Evolutionary conservation across 2,113 vertebrate species (phyloP).

Genomic region (Oncorhynchus mykiss): DNA sequence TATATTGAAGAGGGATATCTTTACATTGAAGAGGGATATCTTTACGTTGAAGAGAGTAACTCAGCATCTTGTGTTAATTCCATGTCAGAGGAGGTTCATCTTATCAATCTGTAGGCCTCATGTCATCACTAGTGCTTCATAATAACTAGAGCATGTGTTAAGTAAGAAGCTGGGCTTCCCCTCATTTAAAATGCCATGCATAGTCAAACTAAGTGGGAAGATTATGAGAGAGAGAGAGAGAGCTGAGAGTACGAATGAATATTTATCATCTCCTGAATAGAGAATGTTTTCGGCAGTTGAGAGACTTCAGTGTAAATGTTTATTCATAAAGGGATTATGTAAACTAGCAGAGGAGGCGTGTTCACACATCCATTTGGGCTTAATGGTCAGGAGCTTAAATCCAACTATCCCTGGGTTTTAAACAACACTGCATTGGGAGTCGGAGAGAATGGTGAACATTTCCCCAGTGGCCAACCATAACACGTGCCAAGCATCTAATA

Average conservation of each 20-base stretch:
- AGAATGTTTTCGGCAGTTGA: slow-evolving; percentile 41
- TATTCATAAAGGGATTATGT: slow-evolving; percentile 67
- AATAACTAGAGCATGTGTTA: not conserved
- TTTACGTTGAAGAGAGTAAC: no score
- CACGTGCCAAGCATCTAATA: no score
- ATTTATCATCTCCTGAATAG: slow-evolving; percentile 53
- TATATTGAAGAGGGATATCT: no score
- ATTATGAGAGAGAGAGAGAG: slow-evolving; percentile 31
- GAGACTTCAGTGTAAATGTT: slow-evolving; percentile 49
- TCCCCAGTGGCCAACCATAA: no score
- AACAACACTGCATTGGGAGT: no score
- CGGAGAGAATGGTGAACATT: no score
- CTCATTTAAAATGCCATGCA: not conserved
- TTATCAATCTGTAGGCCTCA: no score
- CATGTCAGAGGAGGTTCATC: no score
- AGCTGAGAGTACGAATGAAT: slow-evolving; percentile 50
- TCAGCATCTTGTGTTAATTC: no score
- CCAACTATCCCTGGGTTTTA: slow-evolving; percentile 7
- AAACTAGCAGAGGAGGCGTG: slow-evolving; percentile 50
- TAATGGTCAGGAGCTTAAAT: slow-evolving; percentile 40
- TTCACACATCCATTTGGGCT: slow-evolving; percentile 36
- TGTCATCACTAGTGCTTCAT: not conserved
- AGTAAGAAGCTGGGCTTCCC: not conserved
- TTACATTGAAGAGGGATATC: no score
- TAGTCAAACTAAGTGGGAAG: slow-evolving; percentile 13